Evolutionary conservation across 1,140 invertebrate genomes (phyloP), one percentile per base, ranked within the genome.

Genomic region (Drosophila prosaltans): DNA sequence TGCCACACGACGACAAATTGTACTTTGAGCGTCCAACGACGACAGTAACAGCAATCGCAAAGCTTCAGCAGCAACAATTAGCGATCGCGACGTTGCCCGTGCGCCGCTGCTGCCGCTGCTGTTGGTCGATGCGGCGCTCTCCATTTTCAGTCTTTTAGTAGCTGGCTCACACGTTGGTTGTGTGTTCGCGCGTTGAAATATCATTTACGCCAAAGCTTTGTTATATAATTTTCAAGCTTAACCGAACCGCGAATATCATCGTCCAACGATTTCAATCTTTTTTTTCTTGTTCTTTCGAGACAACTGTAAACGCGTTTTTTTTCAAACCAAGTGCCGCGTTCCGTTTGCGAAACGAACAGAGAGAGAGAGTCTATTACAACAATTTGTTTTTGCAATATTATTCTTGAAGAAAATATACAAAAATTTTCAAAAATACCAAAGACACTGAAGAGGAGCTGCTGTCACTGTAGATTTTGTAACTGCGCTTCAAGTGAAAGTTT

Each of bases 81-180:
- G 48, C 71, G 83, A 79, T 88, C 83, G 69, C 28, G 59, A 6
- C 61, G 32, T 39, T 28, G 54, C 70, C 64, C 70, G 63, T 26
- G 39, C 60, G 2, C 28, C 21, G 26, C 26, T 26, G 28, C 11
- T 40, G 39, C 5, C 21, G 10, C 16, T 26, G 28, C 11, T 40
- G 43, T 3, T 26, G 39, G 40, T 11, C 4, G 32, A 5, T 36
- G 32, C 32, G 28, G 40, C 62, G 11, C 16, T 54, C 28, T 16
- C 11, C 9, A 48, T 11, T 63, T 69, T 85, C 79, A 91, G 90
- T 91, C 81, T 86, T 83, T 72, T 68, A 74, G 73, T 90, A 81
- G 77, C 82, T 91, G 90, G 85, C 90, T 91, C 85, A 81, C 79
- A 90, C 80, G 80, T 77, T 72, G 82, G 90, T 89, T 89, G 83